Conservation (phyloP, 1,140 invertebrate species). For the Dicyema japonicum region DNA sequence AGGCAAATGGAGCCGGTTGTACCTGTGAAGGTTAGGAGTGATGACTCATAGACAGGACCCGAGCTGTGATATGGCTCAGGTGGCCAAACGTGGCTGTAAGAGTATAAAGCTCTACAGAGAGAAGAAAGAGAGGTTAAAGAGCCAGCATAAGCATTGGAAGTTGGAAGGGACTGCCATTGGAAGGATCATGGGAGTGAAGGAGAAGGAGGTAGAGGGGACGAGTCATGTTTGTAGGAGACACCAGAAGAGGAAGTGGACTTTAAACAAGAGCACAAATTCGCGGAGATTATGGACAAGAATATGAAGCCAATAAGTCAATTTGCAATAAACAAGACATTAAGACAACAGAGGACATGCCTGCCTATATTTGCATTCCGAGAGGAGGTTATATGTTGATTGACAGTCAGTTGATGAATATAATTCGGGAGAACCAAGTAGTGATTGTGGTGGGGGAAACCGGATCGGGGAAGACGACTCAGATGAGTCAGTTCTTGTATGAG, state of each 20-base stretch:
- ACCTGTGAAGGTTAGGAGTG: conserved; percentile 36
- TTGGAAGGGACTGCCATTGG: conserved; percentile 73
- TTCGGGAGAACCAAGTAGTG: conserved; percentile 67
- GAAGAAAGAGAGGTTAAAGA: conserved; percentile 68
- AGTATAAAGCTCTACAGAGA: conserved; percentile 59
- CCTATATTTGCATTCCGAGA: conserved; percentile 38
- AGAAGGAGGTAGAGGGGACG: conserved; percentile 28
- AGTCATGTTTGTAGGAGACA: neutral
- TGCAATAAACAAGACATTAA: conserved; percentile 46
- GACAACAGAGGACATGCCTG: conserved; percentile 54
- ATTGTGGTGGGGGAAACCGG: conserved; percentile 93
- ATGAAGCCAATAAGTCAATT: conserved; percentile 47
- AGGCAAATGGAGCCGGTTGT: conserved; percentile 88
- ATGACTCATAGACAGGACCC: conserved; percentile 47
- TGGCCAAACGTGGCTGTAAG: conserved; percentile 60
- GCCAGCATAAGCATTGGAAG: conserved; percentile 95
- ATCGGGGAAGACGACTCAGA: conserved; percentile 28
- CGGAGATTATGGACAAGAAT: conserved; percentile 38
- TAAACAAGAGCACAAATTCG: conserved; percentile 65
- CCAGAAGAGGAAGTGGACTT: too few relatives aligned
- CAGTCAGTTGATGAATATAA: conserved; percentile 29
- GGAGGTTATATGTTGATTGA: too few relatives aligned
- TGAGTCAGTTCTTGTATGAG: conserved; percentile 48
- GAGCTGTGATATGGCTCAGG: conserved; percentile 79
- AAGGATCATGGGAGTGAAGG: conserved; percentile 74